A percentile compares a stretch with the other conserved stretches of the same genome.
Evolutionary conservation across 1,140 invertebrate genomes (phyloP).

Genomic region (Leptestheria dahalacensis): DNA sequence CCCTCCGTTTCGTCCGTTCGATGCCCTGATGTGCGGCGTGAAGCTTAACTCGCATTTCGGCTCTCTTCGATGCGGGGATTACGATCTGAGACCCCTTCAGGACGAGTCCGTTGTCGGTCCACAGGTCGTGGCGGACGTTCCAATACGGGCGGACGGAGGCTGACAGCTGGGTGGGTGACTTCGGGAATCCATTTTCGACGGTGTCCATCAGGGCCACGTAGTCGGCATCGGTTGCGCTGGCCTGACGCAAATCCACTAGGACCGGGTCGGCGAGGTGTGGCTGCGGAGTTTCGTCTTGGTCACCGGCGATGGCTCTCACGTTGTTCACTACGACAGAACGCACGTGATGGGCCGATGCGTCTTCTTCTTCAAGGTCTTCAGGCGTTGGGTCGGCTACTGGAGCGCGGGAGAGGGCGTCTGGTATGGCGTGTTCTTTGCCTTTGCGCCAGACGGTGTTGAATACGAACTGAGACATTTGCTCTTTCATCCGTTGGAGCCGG

Average conservation of each 20-base stretch:
- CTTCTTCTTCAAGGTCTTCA: background rate
- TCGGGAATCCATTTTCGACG: background rate
- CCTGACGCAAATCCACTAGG: background rate
- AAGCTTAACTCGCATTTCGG: slow-evolving; percentile 4
- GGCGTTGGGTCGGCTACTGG: slow-evolving; percentile 6
- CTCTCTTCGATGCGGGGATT: background rate
- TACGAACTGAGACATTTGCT: slow-evolving; percentile 1
- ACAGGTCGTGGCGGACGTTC: background rate
- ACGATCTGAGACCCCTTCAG: background rate
- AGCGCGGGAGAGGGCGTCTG: slow-evolving; percentile 4
- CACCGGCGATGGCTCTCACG: background rate
- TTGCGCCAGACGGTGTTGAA: slow-evolving; percentile 16
- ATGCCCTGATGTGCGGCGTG: slow-evolving; percentile 15
- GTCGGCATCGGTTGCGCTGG: background rate
- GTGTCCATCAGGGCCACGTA: background rate
- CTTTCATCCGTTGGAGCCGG: slow-evolving; percentile 14
- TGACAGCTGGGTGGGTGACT: too few species aligned
- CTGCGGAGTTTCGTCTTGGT: background rate
- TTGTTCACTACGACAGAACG: background rate
- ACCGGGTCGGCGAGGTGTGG: background rate
- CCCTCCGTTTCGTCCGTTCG: slow-evolving; percentile 24
- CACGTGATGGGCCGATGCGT: background rate
- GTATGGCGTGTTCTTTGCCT: slow-evolving; percentile 1
- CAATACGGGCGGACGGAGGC: background rate
- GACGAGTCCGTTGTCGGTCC: background rate